Percentiles rank a stretch among this genome's conserved stretches.
These are phyloP conservation scores for Tetramorium alpestre DNA, from an alignment of 1,140 invertebrate species.

Conservation along the genomic window DNA sequence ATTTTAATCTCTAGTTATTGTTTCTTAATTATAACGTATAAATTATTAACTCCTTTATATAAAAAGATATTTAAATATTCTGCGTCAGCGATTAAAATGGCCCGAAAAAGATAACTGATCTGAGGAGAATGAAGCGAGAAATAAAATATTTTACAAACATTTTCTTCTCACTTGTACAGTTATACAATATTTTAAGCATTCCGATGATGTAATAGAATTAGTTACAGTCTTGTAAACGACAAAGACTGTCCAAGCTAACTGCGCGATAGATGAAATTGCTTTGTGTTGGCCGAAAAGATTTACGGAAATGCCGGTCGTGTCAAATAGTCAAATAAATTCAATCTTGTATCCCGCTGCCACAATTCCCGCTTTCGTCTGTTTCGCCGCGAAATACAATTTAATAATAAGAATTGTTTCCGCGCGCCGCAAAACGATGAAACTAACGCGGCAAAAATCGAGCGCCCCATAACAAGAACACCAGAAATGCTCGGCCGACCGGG, in stretches of 20 bases:
- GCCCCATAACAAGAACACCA: slow-evolving; percentile 17
- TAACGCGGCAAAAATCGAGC: slow-evolving; percentile 35
- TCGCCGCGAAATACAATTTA: slow-evolving; percentile 27
- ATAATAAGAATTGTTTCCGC: slow-evolving; percentile 47
- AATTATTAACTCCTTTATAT: not conserved
- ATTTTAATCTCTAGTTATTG: not conserved
- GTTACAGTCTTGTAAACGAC: not conserved
- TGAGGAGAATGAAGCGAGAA: not conserved
- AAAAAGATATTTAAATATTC: not conserved
- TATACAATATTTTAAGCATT: not conserved
- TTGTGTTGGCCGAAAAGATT: not conserved
- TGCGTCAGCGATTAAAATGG: not conserved
- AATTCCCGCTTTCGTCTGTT: not conserved
- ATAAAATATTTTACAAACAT: not conserved
- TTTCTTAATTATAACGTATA: not conserved
- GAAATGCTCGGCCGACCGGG: slow-evolving; percentile 45
- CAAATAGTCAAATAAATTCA: slow-evolving; percentile 43
- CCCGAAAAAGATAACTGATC: not conserved
- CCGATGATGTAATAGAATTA: slow-evolving; percentile 18
- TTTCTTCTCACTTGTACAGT: not conserved
- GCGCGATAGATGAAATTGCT: slow-evolving; percentile 21
- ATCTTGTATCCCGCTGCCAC: not conserved
- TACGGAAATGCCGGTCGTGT: slow-evolving; percentile 22
- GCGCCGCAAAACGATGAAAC: not conserved
- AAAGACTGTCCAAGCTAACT: not conserved